phyloP scores from a whole-genome alignment of 2,113 vertebrate genomes.

The Leptobrachium leishanense region DNA sequence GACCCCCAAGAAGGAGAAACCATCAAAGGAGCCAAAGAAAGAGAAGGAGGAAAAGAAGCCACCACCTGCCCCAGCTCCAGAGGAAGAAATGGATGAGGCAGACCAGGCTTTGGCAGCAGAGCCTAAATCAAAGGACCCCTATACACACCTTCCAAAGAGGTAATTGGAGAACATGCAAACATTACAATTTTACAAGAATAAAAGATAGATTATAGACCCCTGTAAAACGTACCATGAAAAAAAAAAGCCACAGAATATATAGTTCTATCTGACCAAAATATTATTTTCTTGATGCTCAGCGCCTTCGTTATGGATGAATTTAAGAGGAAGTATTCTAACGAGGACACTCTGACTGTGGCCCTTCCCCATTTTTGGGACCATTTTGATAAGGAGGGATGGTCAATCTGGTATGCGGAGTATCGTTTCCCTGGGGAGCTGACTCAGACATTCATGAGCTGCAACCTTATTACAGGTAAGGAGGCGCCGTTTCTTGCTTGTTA shows the following conservation, averaged over 20 bases:
- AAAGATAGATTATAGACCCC: too few relatives aligned
- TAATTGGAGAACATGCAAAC: constrained; percentile 46
- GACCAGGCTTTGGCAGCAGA: constrained; percentile 83
- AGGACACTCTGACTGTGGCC: constrained; percentile 82
- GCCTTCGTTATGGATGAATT: constrained; percentile 88
- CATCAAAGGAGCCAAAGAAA: constrained; percentile 71
- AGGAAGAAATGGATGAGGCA: constrained; percentile 84
- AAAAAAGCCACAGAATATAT: too few relatives aligned
- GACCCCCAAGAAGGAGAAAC: constrained; percentile 80
- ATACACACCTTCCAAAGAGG: constrained; percentile 85
- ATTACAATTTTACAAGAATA: too few relatives aligned
- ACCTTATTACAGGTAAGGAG: constrained; percentile 86
- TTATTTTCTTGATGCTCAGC: constrained; percentile 54
- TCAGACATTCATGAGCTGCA: constrained; percentile 91
- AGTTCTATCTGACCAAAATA: too few relatives aligned
- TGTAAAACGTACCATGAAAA: too few relatives aligned
- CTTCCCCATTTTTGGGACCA: constrained; percentile 89
- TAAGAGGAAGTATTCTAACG: constrained; percentile 91
- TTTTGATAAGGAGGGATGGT: constrained; percentile 85
- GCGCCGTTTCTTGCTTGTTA: too few relatives aligned
- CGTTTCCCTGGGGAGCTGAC: constrained; percentile 82
- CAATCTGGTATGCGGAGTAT: constrained; percentile 85
- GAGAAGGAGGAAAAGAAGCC: constrained; percentile 80
- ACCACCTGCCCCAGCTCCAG: constrained; percentile 64
- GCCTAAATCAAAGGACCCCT: constrained; percentile 90